Evolutionary conservation across 2,888 invertebrate genomes (phyloP).

Genomic region (Danaus chrysippus): DNA sequence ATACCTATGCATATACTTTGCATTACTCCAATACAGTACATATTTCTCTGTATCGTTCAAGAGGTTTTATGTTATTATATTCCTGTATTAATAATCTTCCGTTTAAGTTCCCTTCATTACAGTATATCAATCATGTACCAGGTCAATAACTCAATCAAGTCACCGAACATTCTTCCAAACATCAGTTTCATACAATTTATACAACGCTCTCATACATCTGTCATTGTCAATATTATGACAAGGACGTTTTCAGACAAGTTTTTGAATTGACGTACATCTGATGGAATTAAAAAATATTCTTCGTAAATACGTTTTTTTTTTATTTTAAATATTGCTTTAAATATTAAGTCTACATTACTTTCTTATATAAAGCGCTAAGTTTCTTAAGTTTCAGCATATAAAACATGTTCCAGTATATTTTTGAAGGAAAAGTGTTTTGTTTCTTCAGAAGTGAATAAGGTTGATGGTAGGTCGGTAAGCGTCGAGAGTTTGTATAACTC

Average conservation of each 20-base stretch:
- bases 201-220: conserved; percentile 18
- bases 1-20: not conserved
- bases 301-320: too few relatives aligned
- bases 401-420: conserved; percentile 26
- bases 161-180: conserved; percentile 14
- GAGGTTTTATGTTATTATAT: not conserved
- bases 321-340: not conserved
- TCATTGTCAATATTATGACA: conserved; percentile 19
- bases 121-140: conserved; percentile 19
- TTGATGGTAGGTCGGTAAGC: conserved; percentile 27
- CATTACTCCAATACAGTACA: not conserved
- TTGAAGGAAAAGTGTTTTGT: conserved; percentile 34
- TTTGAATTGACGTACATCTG: too few relatives aligned
- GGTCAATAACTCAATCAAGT: conserved; percentile 18
- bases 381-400: conserved; percentile 14
- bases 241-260: not conserved
- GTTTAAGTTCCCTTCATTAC: not conserved
- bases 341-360: not conserved
- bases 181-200: conserved; percentile 15
- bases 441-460: conserved; percentile 26
- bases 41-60: not conserved
- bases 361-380: conserved; percentile 5
- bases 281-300: too few relatives aligned
- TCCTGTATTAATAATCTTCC: not conserved
- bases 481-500: conserved; percentile 39